Base-by-base conservation (phyloP, 2,797 vertebrate species). In the Miichthys miiuy region DNA sequence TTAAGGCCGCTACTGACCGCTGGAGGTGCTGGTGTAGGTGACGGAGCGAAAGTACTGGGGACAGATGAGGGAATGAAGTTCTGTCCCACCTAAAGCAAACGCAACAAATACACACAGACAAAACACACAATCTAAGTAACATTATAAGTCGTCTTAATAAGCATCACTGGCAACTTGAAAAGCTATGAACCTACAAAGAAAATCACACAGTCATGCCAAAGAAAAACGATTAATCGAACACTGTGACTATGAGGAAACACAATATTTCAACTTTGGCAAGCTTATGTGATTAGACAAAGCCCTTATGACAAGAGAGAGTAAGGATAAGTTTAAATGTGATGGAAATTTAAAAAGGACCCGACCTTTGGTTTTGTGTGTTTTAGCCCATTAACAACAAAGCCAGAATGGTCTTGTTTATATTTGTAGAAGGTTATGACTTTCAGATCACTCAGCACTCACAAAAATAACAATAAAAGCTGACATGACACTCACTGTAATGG, bases 41-140 rank as follows among this genome's bases (percentile, higher is more conserved):
- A 99, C 0, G 98, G 98, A 60, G 98, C 98, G 78, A 99, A 99
- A 2, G 98, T 97, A 71, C 96, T 96, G 66, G 98, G 98, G 38
- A 99, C 98, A 0, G 96, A 97, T 0, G 98, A 96, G 0, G 98
- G 98, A 78, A 99, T 98, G 93, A 98, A 99, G 90, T 97, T 98
- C 80, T 99, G 98, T 50, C 97, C 98, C 83, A 99, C 98, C 98
- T 99, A 85, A 18, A 64, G 3, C 30, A 47, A 62, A 2, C 51
- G 75, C 54, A 75, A 25, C 50, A 63, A 23, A 51, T 23, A 73
- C 44, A 83, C 25, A 72, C 38, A 79, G 20, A 68, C 41, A 77
- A 78, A 46, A 73, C 6, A 75, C 50, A 74, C 4, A 44, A 10
- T 44, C 7, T 66, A 9, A 71, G 46, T 23, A 12, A 58, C 7